phyloP scores from a whole-genome alignment of 2,888 invertebrate species.

The Linyphia triangularis region DNA sequence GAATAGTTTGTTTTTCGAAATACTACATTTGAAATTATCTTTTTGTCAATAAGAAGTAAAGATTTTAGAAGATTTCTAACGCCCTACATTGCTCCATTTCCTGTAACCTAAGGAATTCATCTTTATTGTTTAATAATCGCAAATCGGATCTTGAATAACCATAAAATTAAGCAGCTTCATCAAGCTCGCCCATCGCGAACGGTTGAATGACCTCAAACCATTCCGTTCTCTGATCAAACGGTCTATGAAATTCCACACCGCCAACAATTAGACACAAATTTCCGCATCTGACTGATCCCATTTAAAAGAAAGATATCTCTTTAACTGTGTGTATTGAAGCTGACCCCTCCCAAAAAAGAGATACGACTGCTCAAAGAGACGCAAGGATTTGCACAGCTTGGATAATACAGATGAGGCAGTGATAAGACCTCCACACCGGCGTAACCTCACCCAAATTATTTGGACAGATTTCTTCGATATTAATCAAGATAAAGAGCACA shows the following conservation, averaged over 20 bases:
- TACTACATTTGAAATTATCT: no score
- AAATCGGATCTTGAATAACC: slow-evolving; percentile 16
- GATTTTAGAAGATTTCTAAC: not conserved
- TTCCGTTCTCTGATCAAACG: slow-evolving; percentile 11
- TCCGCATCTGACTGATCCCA: slow-evolving; percentile 62
- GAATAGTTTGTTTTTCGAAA: no score
- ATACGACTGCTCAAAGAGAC: slow-evolving; percentile 41
- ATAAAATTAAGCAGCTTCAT: slow-evolving; percentile 9
- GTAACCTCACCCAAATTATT: slow-evolving; percentile 30
- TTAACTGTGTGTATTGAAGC: slow-evolving; percentile 31
- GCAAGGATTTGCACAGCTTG: slow-evolving; percentile 25
- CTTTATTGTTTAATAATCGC: slow-evolving; percentile 42
- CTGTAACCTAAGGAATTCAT: not conserved
- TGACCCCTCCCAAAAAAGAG: slow-evolving; percentile 32
- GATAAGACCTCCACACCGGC: slow-evolving; percentile 16
- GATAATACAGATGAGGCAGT: slow-evolving; percentile 27
- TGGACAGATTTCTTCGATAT: slow-evolving; percentile 45
- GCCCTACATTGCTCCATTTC: not conserved
- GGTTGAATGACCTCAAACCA: slow-evolving; percentile 32
- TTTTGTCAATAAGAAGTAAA: no score
- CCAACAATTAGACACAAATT: slow-evolving; percentile 62
- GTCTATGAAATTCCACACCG: slow-evolving; percentile 26
- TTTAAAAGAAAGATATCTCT: slow-evolving; percentile 48
- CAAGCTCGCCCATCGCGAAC: slow-evolving; percentile 9
- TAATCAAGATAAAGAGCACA: slow-evolving; percentile 56